phyloP scores from a whole-genome alignment of 2,888 invertebrate species.

The Heliconius aoede region DNA sequence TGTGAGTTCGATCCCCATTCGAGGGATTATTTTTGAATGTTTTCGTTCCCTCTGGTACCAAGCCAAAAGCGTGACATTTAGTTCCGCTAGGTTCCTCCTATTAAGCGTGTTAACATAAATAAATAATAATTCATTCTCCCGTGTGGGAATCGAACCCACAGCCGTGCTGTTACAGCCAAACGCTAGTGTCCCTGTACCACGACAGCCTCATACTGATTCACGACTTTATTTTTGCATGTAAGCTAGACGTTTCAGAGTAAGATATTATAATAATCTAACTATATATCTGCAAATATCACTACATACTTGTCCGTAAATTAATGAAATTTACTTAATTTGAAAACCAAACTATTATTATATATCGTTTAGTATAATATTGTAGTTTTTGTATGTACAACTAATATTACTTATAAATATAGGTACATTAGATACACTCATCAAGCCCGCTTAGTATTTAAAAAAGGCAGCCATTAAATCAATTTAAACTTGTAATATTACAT shows the following conservation, averaged over 20 bases:
- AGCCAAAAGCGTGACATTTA: no score
- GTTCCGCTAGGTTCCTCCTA: no score
- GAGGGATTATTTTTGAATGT: no score
- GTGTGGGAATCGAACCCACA: no score
- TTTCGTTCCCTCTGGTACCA: no score
- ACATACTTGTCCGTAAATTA: not conserved
- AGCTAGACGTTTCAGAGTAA: no score
- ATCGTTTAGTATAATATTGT: conserved; percentile 5
- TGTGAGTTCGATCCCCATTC: no score
- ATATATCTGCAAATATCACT: not conserved
- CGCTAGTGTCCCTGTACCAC: no score
- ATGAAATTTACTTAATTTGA: conserved; percentile 3
- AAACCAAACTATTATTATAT: conserved; percentile 13
- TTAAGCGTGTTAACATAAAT: no score
- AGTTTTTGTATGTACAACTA: not conserved
- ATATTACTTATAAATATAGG: not conserved
- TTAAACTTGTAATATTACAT: not conserved
- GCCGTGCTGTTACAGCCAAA: no score
- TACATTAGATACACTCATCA: not conserved
- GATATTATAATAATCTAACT: not conserved
- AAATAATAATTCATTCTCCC: fast-evolving
- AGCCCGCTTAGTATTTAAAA: not conserved
- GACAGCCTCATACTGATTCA: no score
- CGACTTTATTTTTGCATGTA: no score
- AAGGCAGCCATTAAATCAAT: conserved; percentile 8